Base-by-base conservation (phyloP, 2,888 invertebrate species). In the Papilio demoleus region DNA sequence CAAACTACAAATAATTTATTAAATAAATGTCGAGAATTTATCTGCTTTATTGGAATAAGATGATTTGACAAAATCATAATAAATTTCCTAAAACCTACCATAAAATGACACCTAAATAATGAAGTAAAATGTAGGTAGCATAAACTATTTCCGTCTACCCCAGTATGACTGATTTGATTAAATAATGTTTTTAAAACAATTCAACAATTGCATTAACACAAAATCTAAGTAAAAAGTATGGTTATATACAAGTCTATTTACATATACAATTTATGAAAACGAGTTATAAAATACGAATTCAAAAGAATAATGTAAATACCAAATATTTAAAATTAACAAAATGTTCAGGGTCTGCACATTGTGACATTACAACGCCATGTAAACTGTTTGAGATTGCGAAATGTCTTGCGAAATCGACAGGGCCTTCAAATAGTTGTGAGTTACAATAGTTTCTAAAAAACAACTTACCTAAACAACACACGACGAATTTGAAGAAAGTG, bases 401-500 rank as follows among this genome's bases (percentile, higher is more conserved):
- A 72, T 60, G 62, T 50, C 40, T 72, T 72, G 70, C 27, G 72
- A 75, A 75, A 79, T 77, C 73, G 76, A 76, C 79, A 79, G 80
- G 78, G 75, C 77, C 73, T 73, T 76, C 70, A 67, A 65, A 58
- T 31, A 8, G n/a, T 62, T 59, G 60, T 56, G 59, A 65, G 71
- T 71, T 40, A 31, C 2, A 17, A 19, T 50, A 6, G 61, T 24
- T 61, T 47, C 31, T 53, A 70, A 65, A 67, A 53, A 24, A 11
- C 27, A 53, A 84, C 86, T 75, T 74, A 96, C 96, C 95, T 82
- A 95, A 85, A 80, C 94, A 93, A 84, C 95, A 95, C 70, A 94
- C 85, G 65, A 95, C 78, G 86, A 95, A 94, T 87, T 94, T 95
- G 67, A 95, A 83, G 72, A 94, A 87, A 66, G 94, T 94, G 80